Conservation (phyloP, 1,140 invertebrate species). For the Scaptomyza pallida region DNA sequence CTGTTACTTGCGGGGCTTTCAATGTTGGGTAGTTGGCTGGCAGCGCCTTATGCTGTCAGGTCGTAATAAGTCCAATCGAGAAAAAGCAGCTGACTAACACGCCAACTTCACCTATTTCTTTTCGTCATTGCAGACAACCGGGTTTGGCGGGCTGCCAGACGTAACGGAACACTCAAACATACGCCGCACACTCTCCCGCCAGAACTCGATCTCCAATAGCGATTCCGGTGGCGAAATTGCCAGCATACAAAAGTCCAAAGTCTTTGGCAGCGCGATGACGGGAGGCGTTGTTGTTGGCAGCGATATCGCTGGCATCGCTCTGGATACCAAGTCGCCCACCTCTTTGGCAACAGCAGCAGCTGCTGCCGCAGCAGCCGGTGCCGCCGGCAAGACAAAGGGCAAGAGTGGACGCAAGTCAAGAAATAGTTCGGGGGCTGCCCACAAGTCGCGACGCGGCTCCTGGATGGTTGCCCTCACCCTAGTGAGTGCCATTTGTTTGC, state of each 20-base stretch:
- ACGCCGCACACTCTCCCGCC: conserved; percentile 78
- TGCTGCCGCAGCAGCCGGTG: conserved; percentile 35
- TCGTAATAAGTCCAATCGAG: conserved; percentile 15
- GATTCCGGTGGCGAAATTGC: conserved; percentile 76
- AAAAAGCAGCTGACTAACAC: conserved; percentile 6
- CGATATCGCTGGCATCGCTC: conserved; percentile 61
- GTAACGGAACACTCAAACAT: conserved; percentile 83
- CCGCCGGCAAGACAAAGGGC: conserved; percentile 48
- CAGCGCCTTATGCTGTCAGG: conserved; percentile 26
- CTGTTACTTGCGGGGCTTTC: neutral
- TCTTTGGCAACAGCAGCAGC: conserved; percentile 50
- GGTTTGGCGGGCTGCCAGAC: conserved; percentile 81
- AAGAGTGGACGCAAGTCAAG: conserved; percentile 53
- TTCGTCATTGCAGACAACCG: conserved; percentile 74
- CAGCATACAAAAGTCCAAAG: conserved; percentile 81
- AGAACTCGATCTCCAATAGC: conserved; percentile 82
- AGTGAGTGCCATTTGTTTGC: conserved; percentile 71
- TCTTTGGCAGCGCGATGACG: conserved; percentile 65
- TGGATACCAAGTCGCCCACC: conserved; percentile 66
- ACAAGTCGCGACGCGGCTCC: conserved; percentile 68
- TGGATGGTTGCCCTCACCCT: conserved; percentile 73
- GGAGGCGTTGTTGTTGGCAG: conserved; percentile 60
- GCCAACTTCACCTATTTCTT: conserved; percentile 17
- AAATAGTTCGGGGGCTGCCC: conserved; percentile 27
- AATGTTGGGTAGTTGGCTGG: neutral